Conservation (phyloP, 2,888 invertebrate genomes). For the Mimumesa dahlbomi region DNA sequence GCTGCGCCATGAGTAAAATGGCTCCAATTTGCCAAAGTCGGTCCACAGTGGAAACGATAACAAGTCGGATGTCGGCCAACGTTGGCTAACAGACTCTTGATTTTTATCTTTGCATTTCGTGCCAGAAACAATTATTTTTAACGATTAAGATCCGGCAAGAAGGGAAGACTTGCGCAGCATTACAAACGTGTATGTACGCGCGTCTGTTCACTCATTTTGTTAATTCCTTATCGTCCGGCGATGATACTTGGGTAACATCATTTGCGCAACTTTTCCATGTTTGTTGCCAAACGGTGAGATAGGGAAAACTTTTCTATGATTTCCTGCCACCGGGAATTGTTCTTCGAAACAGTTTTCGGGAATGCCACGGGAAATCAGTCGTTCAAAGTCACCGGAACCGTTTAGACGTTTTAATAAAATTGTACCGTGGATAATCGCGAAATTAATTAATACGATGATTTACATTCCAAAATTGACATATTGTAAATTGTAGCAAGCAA, state of each 20-base stretch:
- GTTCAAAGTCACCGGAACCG: no score
- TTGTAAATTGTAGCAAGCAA: no score
- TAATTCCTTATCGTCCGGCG: conserved; percentile 1
- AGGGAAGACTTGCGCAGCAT: conserved; percentile 12
- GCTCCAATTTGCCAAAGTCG: conserved; percentile 34
- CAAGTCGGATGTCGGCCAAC: conserved; percentile 41
- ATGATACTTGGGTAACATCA: conserved; percentile 21
- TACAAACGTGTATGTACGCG: no score
- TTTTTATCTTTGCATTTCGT: conserved; percentile 46
- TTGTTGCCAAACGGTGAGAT: conserved; percentile 7
- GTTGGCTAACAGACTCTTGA: conserved; percentile 35
- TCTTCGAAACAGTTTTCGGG: not conserved
- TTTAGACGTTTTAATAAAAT: no score
- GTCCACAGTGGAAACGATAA: conserved; percentile 42
- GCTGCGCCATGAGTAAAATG: conserved; percentile 29
- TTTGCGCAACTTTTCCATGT: conserved; percentile 1
- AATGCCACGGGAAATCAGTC: not conserved
- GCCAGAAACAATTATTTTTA: conserved; percentile 63
- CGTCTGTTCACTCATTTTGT: no score
- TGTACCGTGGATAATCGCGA: no score
- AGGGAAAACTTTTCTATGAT: not conserved
- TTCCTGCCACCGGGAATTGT: not conserved
- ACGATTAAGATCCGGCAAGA: conserved; percentile 52
- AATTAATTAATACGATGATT: no score
- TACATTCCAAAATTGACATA: no score